These are phyloP conservation scores for Drosophila suzukii DNA, from an alignment of 1,140 invertebrate species.

Conservation along the genomic window DNA sequence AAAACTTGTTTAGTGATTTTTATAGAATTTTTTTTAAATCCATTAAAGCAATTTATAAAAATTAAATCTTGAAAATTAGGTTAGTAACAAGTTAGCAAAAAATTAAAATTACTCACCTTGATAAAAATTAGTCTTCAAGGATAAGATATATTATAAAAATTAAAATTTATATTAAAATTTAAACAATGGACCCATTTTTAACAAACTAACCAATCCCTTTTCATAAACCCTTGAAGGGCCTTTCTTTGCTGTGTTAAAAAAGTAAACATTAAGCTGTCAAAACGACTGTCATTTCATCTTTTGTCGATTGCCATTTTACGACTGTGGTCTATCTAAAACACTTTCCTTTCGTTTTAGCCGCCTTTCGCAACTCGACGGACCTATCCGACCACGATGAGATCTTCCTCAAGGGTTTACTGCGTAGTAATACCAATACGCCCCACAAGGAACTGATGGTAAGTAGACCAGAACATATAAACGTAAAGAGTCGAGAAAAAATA, in stretches of 20 bases:
- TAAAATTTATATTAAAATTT: too few relatives aligned
- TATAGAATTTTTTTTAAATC: too few relatives aligned
- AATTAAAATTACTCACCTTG: too few relatives aligned
- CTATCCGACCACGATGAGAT: slow-evolving; percentile 79
- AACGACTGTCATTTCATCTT: slow-evolving; percentile 23
- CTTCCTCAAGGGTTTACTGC: slow-evolving; percentile 74
- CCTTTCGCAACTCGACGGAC: slow-evolving; percentile 67
- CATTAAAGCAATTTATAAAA: too few relatives aligned
- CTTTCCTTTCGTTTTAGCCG: slow-evolving; percentile 39
- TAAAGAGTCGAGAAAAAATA: slow-evolving; percentile 16
- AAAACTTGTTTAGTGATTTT: too few relatives aligned
- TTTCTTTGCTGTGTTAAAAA: not conserved
- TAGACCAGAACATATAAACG: slow-evolving; percentile 36
- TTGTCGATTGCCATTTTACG: slow-evolving; percentile 27
- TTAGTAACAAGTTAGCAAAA: too few relatives aligned
- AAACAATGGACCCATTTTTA: too few relatives aligned
- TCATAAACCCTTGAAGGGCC: not conserved
- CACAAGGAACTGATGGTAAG: slow-evolving; percentile 79
- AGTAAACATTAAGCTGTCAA: slow-evolving; percentile 25
- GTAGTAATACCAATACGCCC: slow-evolving; percentile 77
- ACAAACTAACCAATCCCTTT: not conserved
- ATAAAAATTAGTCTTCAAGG: too few relatives aligned
- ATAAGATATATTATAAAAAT: too few relatives aligned
- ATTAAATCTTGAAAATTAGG: too few relatives aligned
- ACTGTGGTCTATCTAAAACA: slow-evolving; percentile 10